Base-by-base conservation (phyloP, 2,888 invertebrate species). In the Lasioglossum pauxillum region DNA sequence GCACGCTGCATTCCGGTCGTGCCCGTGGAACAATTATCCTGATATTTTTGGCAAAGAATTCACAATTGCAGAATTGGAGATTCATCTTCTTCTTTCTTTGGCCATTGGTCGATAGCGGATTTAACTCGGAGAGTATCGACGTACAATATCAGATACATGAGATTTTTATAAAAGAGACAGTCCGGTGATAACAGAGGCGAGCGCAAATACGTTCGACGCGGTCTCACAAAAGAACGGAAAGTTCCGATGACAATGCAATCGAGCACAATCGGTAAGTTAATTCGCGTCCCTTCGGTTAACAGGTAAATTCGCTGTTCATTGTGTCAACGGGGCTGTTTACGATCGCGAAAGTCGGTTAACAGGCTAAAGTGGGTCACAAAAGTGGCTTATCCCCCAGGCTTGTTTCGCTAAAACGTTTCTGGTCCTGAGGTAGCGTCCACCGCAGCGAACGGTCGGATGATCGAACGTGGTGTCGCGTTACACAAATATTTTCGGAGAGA, bases 401-500 rank as follows among this genome's bases (percentile, higher is more conserved):
- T 69, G 67, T 69, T 35, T 35, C 35, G 35, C 19, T 69, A 10
- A 64, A 69, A 69, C 67, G 67, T 38, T 69, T 69, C 67, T 69
- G 35, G 35, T 69, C 67, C 67, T 69, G 23, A 69, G 67, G 67
- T 69, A 69, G 31, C 67, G 31, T 38, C 23, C 35, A 69, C 67
- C 67, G 35, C 67, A 69, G 10, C 67, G 35, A 69, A 69, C 67
- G 8, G 31, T 7, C 57, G 64, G 31, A 31, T 23, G 67, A 69
- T 35, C 35, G 35, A 35, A 35, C 67, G 64, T 1, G 35, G 67
- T 69, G 67, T 69, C 67, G 67, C 31, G 73, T 73, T 73, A 46
- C 46, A 44, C 19, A 73, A 73, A 73, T 73, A 73, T 73, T 73
- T 73, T 73, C 73, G 67, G 67, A 69, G 67, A 23, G 67, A 31